Percentiles rank a stretch among this genome's conserved stretches.
phyloP scores from a whole-genome alignment of 2,797 vertebrate species.

The Scleropages formosus region DNA sequence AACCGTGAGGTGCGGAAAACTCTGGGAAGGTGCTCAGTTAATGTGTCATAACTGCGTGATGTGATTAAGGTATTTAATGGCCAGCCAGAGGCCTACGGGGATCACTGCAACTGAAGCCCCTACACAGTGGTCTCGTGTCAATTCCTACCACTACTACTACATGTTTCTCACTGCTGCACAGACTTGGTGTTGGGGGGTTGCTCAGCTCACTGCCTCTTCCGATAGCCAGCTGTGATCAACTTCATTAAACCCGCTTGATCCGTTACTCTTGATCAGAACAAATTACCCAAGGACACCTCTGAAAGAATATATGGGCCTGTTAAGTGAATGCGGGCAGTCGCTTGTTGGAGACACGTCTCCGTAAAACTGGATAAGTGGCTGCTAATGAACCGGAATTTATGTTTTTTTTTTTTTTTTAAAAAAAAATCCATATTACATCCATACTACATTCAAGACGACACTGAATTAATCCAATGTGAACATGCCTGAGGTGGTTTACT shows the following conservation, averaged over 20 bases:
- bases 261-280: constrained; percentile 35
- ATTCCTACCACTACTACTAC: too few species aligned
- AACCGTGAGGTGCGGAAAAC: not conserved
- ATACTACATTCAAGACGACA: constrained; percentile 14
- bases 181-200: too few species aligned
- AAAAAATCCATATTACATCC: constrained; percentile 25
- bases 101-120: too few species aligned
- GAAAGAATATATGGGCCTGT: constrained; percentile 18
- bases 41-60: not conserved
- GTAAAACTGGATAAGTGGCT: constrained; percentile 44
- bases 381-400: constrained; percentile 40
- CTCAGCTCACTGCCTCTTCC: constrained; percentile 22
- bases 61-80: not conserved
- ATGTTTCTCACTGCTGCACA: too few species aligned
- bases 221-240: constrained; percentile 34
- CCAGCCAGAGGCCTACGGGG: not conserved
- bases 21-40: not conserved
- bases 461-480: constrained; percentile 16
- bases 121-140: too few species aligned
- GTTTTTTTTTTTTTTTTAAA: too few species aligned
- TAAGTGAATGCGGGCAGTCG: constrained; percentile 38
- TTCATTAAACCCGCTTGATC: constrained; percentile 43
- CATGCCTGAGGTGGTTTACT: not conserved
- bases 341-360: constrained; percentile 39
- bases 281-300: constrained; percentile 37